A percentile compares a stretch with the other conserved stretches of the same genome.
Evolutionary conservation across 2,888 invertebrate genomes (phyloP).

Genomic region (Acholoe squamosa): DNA sequence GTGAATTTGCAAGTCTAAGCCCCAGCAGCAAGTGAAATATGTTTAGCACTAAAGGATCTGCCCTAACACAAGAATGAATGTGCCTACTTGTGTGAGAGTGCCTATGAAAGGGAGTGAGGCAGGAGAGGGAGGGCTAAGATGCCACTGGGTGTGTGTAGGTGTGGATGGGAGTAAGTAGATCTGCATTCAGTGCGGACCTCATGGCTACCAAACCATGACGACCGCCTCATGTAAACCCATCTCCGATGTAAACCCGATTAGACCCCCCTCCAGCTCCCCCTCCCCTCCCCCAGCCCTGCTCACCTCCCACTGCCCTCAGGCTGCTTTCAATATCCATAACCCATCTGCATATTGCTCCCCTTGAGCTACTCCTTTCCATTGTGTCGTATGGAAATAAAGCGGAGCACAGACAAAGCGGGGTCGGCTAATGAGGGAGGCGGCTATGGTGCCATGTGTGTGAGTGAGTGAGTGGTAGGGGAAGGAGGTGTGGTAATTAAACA

Average conservation of each 20-base stretch:
- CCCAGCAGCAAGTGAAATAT: too few relatives aligned
- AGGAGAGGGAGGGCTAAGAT: too few relatives aligned
- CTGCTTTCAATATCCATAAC: conserved; percentile 46
- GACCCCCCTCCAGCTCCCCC: neutral
- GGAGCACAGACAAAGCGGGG: neutral
- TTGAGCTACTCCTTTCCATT: neutral
- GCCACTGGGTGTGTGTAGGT: too few relatives aligned
- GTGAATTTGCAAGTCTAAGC: too few relatives aligned
- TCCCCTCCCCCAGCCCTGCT: neutral
- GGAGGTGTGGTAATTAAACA: neutral
- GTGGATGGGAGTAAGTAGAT: neutral
- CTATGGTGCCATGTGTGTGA: neutral
- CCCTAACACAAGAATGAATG: too few relatives aligned
- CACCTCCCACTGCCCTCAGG: neutral
- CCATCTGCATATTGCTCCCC: conserved; percentile 15
- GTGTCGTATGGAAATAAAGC: conserved; percentile 29
- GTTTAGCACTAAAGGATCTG: too few relatives aligned
- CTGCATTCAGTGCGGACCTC: conserved; percentile 7
- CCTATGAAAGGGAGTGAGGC: too few relatives aligned
- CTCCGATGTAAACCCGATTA: conserved; percentile 46
- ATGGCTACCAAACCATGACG: conserved; percentile 30
- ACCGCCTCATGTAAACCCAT: neutral
- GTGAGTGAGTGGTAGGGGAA: neutral
- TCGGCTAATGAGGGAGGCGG: neutral
- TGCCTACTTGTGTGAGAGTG: too few relatives aligned